Base-by-base conservation (phyloP, 2,888 invertebrate genomes). In the Polyommatus iphigenia region DNA sequence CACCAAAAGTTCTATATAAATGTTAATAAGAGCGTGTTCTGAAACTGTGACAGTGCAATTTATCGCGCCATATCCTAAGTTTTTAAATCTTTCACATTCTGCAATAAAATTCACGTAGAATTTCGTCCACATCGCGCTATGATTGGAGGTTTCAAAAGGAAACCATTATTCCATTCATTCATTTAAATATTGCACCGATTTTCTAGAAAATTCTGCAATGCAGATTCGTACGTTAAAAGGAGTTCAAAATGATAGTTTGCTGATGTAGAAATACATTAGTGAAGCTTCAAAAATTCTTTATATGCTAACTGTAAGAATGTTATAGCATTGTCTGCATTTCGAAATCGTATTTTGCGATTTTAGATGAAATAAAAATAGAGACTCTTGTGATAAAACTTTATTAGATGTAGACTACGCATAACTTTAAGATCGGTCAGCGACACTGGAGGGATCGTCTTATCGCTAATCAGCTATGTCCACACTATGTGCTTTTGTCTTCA, bases 181-280 rank as follows among this genome's bases (percentile, higher is more conserved):
- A 82, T 83, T 83, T 82, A 85, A 85, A 85, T 86, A 80, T 84
- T 83, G 84, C 83, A 83, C 83, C 82, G 80, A 82, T 85, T 85
- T 82, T 82, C 82, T 82, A 81, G 82, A 84, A 82, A 81, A 82
- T 83, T 79, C 87, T 86, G 88, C 88, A 88, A 81, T 88, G 90
- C 88, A 87, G 87, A 83, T 85, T 86, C 84, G 75, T 75, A 50
- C 62, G 57, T 59, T 77, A 29, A 50, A 36, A 77, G 46, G 29
- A 71, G 50, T 15, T 77, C 54, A 15, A 29, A 50, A 20, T 75
- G 8, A 75, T 75, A 71, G 29, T 71, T 71, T 54, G 54, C 54
- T 75, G 75, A 41, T 41, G 67, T 67, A 6, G 29, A 15, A 67
- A 67, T 67, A 32, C 67, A 67, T 67, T 67, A 67, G 24, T 24